phyloP scores from a whole-genome alignment of 1,140 invertebrate genomes.

The Pseudomyrmex pallidus region DNA sequence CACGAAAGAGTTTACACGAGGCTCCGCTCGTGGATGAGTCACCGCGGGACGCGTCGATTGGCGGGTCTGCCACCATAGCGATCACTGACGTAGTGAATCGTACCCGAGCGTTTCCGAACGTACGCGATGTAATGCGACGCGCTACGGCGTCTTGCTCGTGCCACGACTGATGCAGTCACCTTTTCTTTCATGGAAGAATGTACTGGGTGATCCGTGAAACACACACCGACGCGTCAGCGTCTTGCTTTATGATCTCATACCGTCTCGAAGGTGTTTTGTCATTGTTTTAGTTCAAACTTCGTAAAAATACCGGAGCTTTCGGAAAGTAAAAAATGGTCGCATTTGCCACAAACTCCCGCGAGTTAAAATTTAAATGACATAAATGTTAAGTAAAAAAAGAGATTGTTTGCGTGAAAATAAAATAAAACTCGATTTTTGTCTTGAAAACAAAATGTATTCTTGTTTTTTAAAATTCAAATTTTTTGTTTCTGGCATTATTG shows the following conservation, averaged over 20 bases:
- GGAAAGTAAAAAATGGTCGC: no score
- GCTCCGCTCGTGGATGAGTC: slow-evolving; percentile 76
- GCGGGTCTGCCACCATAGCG: slow-evolving; percentile 54
- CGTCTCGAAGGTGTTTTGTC: no score
- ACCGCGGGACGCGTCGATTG: slow-evolving; percentile 72
- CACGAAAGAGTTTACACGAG: slow-evolving; percentile 78
- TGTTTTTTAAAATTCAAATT: no score
- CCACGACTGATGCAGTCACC: slow-evolving; percentile 29
- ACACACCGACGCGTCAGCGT: neutral
- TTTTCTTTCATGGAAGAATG: slow-evolving; percentile 40
- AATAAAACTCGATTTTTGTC: no score
- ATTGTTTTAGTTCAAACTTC: neutral
- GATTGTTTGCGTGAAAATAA: no score
- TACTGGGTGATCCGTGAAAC: slow-evolving; percentile 16
- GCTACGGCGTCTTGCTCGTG: slow-evolving; percentile 25
- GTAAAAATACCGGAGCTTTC: neutral
- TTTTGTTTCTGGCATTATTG: no score
- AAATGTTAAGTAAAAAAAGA: no score
- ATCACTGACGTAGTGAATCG: slow-evolving; percentile 73
- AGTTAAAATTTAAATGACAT: no score
- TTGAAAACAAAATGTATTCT: no score
- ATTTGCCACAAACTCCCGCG: no score
- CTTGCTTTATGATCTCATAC: neutral
- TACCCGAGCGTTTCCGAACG: slow-evolving; percentile 58
- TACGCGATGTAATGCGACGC: slow-evolving; percentile 30